Base-by-base conservation (phyloP, 2,888 invertebrate species). In the Caenorhabditis sinica region DNA sequence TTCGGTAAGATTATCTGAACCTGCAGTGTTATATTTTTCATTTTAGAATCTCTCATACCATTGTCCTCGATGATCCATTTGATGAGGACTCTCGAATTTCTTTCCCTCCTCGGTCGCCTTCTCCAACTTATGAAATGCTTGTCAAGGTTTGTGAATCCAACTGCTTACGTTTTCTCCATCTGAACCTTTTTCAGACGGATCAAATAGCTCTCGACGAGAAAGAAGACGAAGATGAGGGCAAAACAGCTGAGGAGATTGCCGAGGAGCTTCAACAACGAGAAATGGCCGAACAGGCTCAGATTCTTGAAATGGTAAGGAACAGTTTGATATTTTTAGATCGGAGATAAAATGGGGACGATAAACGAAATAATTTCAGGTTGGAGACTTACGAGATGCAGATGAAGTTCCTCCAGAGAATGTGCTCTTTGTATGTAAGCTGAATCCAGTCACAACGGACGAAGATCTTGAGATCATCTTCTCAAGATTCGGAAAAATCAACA, bases 321-420 rank as follows among this genome's bases (percentile, higher is more conserved):
- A 40, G 40, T 6, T n/a, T n/a, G 13, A 40, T 40, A 36, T 51
- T n/a, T n/a, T n/a, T 56, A 61, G 20, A 56, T 23, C 15, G 43
- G 13, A 8, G 15, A 9, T 4, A 5, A 43, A 56, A 68, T 40
- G 17, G 13, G 13, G 2, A 58, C n/a, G n/a, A n/a, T n/a, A n/a
- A n/a, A n/a, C n/a, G n/a, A n/a, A n/a, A 40, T 15, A 33, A 30
- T 69, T 53, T 23, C 45, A 86, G 93, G 92, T 98, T 28, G 98
- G 98, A 0, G 99, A 99, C 93, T 94, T 99, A 79, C 98, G 98
- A 0, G 96, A 97, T 94, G 98, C 97, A 17, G 98, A 99, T 82
- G 96, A 97, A 93, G 97, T 97, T 8, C 99, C 99, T 0, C 98
- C 98, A 9, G 99, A 99, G 94, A 98, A 99, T 94, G 98, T 99